Base-by-base conservation (phyloP, 2,888 invertebrate species). In the Tetragonula carbonaria region DNA sequence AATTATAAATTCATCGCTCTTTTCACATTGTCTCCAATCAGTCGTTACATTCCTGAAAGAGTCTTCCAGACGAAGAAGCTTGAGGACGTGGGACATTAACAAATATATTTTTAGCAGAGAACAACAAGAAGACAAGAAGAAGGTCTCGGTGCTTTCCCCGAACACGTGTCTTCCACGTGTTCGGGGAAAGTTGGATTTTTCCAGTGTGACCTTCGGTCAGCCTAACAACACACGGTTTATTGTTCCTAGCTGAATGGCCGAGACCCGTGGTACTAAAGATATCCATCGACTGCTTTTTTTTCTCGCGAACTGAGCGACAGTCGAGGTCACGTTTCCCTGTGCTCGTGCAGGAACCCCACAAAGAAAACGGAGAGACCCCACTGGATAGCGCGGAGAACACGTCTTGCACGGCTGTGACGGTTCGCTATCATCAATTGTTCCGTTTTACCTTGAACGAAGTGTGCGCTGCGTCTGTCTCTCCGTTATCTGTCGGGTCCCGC, bases 381-480 rank as follows among this genome's bases (percentile, higher is more conserved):
- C 83, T 84, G 78, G 63, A 63, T 57, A 18, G 79, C 78, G 16
- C 13, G 50, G 28, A 68, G 80, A 68, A 80, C 83, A 83, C 83
- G 84, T 86, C 66, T 63, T 78, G 79, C 84, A 72, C 78, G 79
- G 85, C 91, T 89, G 87, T 91, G 91, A 92, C 89, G 91, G 90
- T 88, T 87, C 86, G 90, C 92, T 91, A 92, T 93, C 92, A 90
- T 92, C 92, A 91, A 93, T 93, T 92, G 92, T 93, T 92, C 91
- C 88, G 87, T 90, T 88, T 91, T 85, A 84, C 87, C 90, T 86
- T 87, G 82, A 80, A 84, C 75, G 71, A 23, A 21, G 65, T 66
- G 65, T 14, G 55, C 65, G 38, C 65, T 13, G n/a, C 70, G 55
- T 70, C 74, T 53, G 65, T 45, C 76, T 28, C 74, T 38, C 55